Evolutionary conservation across 1,140 invertebrate species (phyloP), one percentile per base, ranked within the genome.

Genomic region (Aphaenogaster rudis): DNA sequence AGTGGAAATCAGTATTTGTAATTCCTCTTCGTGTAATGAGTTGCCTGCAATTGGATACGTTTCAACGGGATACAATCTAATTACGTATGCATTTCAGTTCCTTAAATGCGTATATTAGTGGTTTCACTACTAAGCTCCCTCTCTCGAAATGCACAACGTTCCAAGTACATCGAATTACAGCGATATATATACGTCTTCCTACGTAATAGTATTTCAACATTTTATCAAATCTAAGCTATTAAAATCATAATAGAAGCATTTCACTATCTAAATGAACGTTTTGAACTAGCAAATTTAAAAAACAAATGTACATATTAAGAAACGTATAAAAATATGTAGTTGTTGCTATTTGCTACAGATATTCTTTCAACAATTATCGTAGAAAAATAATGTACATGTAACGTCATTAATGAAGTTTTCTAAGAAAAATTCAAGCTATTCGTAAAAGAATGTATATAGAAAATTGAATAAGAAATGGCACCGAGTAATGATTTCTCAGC

Each of bases 1-100:
- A 81, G 67, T 81, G 17, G 66, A 71, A 71, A 81, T 9, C n/a
- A 57, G 64, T 33, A 48, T 59, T 81, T 39, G 64, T 59, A 57
- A 28, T 57, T 78, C 64, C 36, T 48, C 13, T 78, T 69, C 69
- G 61, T 81, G 28, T 88, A 88, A 89, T 72, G 85, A 88, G 61
- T 76, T 69, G 67, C 21, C 61, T 45, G 45, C 48, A 86, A 88
- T 86, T 64, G 57, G 76, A 81, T 54, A 59, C 36, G 57, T 50
- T 28, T 57, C 57, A 48, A 21, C 21, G n/a, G 1, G 77, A 86
- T 33, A 33, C 61, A 45, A 15, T 59, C 13, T 48, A 63, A 9
- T 28, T 77, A 52, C 15, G 17, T 80, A 81, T 81, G 71, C 76
- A 89, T 89, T 87, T 81, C 59, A 67, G 42, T 11, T 81, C 50